A percentile compares a stretch with the other conserved stretches of the same genome.
Conservation (phyloP, 1,140 invertebrate genomes). For the Andricus grossulariae region DNA sequence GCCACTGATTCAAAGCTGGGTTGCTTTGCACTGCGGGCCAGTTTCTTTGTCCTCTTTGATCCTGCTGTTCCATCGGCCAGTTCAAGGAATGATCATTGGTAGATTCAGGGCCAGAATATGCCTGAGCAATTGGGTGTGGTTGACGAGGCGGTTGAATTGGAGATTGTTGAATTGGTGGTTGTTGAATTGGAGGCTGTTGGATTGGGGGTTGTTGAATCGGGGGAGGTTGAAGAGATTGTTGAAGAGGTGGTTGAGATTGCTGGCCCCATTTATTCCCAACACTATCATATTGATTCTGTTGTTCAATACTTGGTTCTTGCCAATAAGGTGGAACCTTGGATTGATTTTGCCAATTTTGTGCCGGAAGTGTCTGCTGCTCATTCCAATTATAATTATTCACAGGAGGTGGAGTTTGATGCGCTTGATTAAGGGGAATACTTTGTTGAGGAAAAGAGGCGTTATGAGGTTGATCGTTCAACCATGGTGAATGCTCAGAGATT, state of each 20-base stretch:
- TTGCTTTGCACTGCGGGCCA: slow-evolving; percentile 39
- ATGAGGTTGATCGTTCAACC: slow-evolving; percentile 51
- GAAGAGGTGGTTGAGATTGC: background rate
- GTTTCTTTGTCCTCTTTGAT: slow-evolving; percentile 41
- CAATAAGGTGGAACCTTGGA: slow-evolving; percentile 50
- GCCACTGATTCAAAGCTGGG: slow-evolving; percentile 46
- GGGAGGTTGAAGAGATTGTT: slow-evolving; percentile 35
- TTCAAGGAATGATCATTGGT: slow-evolving; percentile 2
- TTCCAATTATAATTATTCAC: slow-evolving; percentile 65
- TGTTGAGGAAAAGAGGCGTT: slow-evolving; percentile 44
- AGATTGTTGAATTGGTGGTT: background rate
- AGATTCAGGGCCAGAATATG: background rate
- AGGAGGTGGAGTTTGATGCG: slow-evolving; percentile 43
- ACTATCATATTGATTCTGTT: slow-evolving; percentile 42
- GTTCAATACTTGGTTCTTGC: slow-evolving; percentile 54
- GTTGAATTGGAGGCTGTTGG: background rate
- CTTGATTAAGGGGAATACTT: slow-evolving; percentile 37
- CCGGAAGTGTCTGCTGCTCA: slow-evolving; percentile 42
- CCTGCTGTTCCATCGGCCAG: slow-evolving; percentile 41
- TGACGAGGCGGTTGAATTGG: background rate
- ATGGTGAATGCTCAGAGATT: slow-evolving; percentile 52
- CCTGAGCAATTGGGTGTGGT: background rate
- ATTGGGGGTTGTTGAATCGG: slow-evolving; percentile 2
- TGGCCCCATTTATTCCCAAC: slow-evolving; percentile 38
- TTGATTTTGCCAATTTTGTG: slow-evolving; percentile 62